A percentile compares a stretch with the other conserved stretches of the same genome.
Conservation (phyloP, 2,888 invertebrate species). For the Leptarthrus brevirostris region DNA sequence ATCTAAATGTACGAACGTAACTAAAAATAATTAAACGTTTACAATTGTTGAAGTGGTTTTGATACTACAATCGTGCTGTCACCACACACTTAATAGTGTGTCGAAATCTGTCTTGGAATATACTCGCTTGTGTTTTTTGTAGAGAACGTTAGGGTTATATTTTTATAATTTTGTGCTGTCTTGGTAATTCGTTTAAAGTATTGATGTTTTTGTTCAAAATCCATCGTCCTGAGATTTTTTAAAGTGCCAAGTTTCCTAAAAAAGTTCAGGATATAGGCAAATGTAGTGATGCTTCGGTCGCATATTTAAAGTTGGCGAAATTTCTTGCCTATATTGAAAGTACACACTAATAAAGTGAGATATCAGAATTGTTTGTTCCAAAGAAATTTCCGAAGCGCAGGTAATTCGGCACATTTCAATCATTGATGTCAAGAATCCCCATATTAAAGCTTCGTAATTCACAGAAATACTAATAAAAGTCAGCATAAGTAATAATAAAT, state of each 20-base stretch:
- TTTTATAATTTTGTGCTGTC: constrained; percentile 55
- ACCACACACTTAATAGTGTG: no score
- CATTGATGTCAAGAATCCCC: constrained; percentile 45
- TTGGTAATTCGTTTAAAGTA: constrained; percentile 56
- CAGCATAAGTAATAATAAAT: no score
- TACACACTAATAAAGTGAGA: constrained; percentile 39
- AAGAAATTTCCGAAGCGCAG: constrained; percentile 31
- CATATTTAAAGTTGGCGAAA: constrained; percentile 46
- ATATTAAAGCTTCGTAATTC: constrained; percentile 17
- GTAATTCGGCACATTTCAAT: constrained; percentile 46
- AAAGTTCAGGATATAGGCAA: constrained; percentile 51
- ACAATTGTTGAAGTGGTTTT: no score
- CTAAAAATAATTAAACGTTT: no score
- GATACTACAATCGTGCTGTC: no score
- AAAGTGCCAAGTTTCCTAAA: constrained; percentile 51
- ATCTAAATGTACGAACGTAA: no score
- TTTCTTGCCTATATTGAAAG: constrained; percentile 36
- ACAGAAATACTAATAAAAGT: background rate
- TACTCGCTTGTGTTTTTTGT: background rate
- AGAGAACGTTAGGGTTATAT: constrained; percentile 18
- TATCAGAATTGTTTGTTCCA: constrained; percentile 14
- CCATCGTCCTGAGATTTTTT: constrained; percentile 51
- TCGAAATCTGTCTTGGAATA: no score
- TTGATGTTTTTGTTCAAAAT: constrained; percentile 58
- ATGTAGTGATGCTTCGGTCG: constrained; percentile 54